A percentile compares a stretch with the other conserved stretches of the same genome.
Evolutionary conservation across 2,888 invertebrate genomes (phyloP).

Genomic region (Itoplectis maculator): DNA sequence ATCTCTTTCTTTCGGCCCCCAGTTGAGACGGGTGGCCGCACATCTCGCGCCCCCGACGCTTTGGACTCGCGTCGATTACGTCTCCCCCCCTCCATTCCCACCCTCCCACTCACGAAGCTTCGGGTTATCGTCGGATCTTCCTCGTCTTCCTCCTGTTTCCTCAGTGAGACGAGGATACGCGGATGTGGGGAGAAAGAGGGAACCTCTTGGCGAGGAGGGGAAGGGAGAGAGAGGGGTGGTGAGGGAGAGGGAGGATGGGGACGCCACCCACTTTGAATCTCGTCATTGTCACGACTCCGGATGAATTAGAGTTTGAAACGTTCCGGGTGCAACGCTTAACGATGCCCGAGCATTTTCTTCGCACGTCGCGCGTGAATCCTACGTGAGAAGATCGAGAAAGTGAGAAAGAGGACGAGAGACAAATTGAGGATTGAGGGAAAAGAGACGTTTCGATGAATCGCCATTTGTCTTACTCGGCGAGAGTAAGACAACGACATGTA

Average conservation of each 20-base stretch:
- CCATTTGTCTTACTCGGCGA: slow-evolving; percentile 47
- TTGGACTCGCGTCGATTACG: slow-evolving; percentile 57
- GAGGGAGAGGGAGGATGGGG: no score
- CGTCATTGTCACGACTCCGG: slow-evolving; percentile 54
- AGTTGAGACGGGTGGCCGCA: not conserved
- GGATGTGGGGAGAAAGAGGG: no score
- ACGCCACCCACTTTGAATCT: slow-evolving; percentile 34
- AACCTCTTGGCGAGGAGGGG: no score
- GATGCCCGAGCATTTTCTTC: not conserved
- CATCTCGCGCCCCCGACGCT: slow-evolving; percentile 15
- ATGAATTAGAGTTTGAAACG: slow-evolving; percentile 54
- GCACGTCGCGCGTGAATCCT: not conserved
- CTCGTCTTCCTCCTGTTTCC: slow-evolving; percentile 14
- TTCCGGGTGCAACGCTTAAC: not conserved
- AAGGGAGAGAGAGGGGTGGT: no score
- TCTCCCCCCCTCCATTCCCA: slow-evolving; percentile 2
- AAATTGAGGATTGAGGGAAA: slow-evolving; percentile 42
- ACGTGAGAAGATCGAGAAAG: slow-evolving; percentile 14
- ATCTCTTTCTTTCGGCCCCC: slow-evolving; percentile 38
- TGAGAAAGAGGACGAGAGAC: not conserved
- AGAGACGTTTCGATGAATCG: slow-evolving; percentile 29
- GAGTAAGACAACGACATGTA: not conserved
- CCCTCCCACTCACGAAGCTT: no score
- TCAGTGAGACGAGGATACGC: no score
- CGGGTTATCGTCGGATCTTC: slow-evolving; percentile 29